Evolutionary conservation across 2,113 vertebrate species (phyloP), one percentile per base, ranked within the genome.

Genomic region (Deroptyus accipitrinus): DNA sequence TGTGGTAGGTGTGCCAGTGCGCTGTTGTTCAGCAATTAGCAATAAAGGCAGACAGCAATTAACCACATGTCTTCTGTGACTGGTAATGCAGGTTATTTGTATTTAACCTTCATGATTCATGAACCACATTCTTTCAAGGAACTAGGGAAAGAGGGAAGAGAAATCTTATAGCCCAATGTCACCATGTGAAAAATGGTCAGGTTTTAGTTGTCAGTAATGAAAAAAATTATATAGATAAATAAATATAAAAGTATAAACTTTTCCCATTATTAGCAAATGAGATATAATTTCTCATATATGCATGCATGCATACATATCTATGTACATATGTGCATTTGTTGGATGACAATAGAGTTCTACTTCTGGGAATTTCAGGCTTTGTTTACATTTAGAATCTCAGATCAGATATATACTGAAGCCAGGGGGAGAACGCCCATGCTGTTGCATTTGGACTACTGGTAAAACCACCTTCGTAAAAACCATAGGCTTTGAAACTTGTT

Each of bases 61-160:
- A 93, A 62, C 89, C 87, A 96, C 87, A 92, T 90, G 84, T 89
- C 91, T 95, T 90, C 74, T 91, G 31, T 49, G 67, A 86, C 87
- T 19, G 46, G 85, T 77, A 88, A 63, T 63, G 72, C 68, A 67
- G 77, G 75, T 90, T 86, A 86, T 67, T 96, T 86, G 64, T 94
- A 83, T 90, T 96, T 97, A 97, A 93, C 95, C 88, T 95, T 74
- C 83, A 20, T 93, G 95, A 94, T 93, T 90, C 81, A 80, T 69
- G 89, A 94, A 68, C 17, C 41, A 66, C 54, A 91, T 95, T 75
- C 17, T 37, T 93, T 92, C 85, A 80, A 55, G 49, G 39, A 86
- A 59, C 76, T 15, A 46, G 25, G 33, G n/a, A 73, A 54, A 69
- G 79, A 51, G 16, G 14, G n/a, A 87, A 67, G 37, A 16, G 79